These are phyloP conservation scores for Danaus chrysippus DNA, from an alignment of 2,888 invertebrate genomes.

Conservation along the genomic window DNA sequence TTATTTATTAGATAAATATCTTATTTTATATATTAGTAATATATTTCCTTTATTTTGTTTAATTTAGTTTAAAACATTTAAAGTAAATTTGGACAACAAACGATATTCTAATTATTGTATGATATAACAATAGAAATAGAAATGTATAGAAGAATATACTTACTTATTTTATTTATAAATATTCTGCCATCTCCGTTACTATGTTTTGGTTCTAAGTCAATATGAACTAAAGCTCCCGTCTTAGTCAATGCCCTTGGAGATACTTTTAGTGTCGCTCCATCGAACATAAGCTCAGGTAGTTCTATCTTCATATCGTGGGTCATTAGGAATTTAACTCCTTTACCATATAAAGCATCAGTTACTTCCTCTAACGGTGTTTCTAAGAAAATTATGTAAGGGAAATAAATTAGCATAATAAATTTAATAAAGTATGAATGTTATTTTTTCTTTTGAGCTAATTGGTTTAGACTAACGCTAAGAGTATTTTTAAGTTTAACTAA, in stretches of 20 bases:
- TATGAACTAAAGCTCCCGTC: slow-evolving; percentile 85
- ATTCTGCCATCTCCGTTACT: slow-evolving; percentile 78
- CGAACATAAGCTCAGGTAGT: slow-evolving; percentile 85
- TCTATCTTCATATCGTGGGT: slow-evolving; percentile 87
- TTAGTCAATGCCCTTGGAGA: slow-evolving; percentile 86
- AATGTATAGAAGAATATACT: slow-evolving; percentile 44
- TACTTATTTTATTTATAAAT: slow-evolving; percentile 85
- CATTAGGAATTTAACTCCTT: slow-evolving; percentile 85
- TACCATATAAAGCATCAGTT: slow-evolving; percentile 84
- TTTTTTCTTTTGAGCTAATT: background rate
- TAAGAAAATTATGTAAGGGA: slow-evolving; percentile 38
- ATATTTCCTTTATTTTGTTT: too few relatives aligned
- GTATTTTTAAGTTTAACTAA: too few relatives aligned
- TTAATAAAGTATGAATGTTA: background rate
- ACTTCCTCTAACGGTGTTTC: slow-evolving; percentile 87
- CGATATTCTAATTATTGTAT: too few relatives aligned
- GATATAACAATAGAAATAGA: too few relatives aligned
- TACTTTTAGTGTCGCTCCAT: slow-evolving; percentile 85
- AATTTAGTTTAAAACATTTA: too few relatives aligned
- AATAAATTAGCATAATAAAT: background rate
- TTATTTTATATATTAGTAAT: too few relatives aligned
- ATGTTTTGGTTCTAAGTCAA: slow-evolving; percentile 82
- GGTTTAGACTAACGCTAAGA: too few relatives aligned
- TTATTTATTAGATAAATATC: too few relatives aligned
- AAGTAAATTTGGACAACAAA: too few relatives aligned